A percentile compares a stretch with the other conserved stretches of the same genome.
phyloP scores from a whole-genome alignment of 2,888 invertebrate species.

The Metellina segmentata region DNA sequence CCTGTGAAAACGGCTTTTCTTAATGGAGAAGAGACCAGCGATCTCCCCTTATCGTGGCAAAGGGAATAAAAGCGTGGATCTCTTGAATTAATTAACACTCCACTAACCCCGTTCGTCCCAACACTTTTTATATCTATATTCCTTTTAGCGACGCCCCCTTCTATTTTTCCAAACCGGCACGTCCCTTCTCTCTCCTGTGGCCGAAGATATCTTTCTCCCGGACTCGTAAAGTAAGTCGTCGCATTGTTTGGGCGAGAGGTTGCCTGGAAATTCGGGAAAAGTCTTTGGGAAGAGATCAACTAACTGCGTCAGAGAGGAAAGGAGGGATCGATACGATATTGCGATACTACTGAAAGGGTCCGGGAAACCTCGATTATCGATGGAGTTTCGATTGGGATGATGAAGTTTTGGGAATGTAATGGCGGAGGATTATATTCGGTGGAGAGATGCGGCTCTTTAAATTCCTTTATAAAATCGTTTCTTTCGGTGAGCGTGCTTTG shows the following conservation, averaged over 20 bases:
- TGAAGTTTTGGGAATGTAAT: slow-evolving; percentile 5
- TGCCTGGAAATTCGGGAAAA: slow-evolving; percentile 15
- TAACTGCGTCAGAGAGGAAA: not conserved
- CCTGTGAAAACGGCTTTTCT: slow-evolving; percentile 32
- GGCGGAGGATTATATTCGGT: too few species aligned
- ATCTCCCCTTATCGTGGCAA: slow-evolving; percentile 20
- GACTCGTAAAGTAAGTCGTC: not conserved
- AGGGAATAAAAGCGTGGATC: slow-evolving; percentile 9
- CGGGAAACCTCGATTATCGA: not conserved
- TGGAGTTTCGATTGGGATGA: not conserved
- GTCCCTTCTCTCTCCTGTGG: slow-evolving; percentile 8
- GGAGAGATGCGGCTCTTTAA: too few species aligned
- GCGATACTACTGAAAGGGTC: not conserved
- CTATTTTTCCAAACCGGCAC: not conserved
- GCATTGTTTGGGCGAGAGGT: slow-evolving; percentile 37
- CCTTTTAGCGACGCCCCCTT: not conserved
- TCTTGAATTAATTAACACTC: slow-evolving; percentile 61
- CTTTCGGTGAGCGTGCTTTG: too few species aligned
- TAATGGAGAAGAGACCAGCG: slow-evolving; percentile 34
- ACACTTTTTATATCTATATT: not conserved
- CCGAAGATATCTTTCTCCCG: not conserved
- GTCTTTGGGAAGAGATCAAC: not conserved
- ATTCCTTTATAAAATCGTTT: too few species aligned
- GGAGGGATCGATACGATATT: slow-evolving; percentile 26
- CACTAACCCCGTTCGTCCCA: slow-evolving; percentile 16